Conservation (phyloP, 2,888 invertebrate species). For the Erynnis tages region DNA sequence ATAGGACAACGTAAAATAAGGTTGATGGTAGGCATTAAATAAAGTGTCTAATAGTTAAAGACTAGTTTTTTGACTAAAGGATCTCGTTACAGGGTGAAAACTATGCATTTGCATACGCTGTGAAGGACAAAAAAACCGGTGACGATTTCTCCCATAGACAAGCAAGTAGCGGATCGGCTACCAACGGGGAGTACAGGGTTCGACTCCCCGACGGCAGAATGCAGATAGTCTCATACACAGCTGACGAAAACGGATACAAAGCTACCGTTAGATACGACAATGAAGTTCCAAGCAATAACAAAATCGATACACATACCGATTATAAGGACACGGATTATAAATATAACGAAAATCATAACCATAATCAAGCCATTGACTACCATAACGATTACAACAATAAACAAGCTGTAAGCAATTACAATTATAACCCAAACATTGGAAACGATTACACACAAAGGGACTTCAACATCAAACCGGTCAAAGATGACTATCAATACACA, state of each 20-base stretch:
- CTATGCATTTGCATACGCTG: constrained; percentile 85
- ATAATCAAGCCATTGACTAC: constrained; percentile 11
- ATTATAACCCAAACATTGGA: constrained; percentile 26
- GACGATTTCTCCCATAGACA: constrained; percentile 86
- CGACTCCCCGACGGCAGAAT: constrained; percentile 85
- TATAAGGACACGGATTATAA: constrained; percentile 27
- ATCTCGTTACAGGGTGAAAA: constrained; percentile 73
- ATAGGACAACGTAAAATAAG: too few species aligned
- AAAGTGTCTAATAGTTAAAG: too few species aligned
- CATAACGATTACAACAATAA: constrained; percentile 17
- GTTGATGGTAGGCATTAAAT: too few species aligned
- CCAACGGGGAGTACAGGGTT: constrained; percentile 85
- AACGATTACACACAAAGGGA: constrained; percentile 33
- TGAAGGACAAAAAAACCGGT: constrained; percentile 82
- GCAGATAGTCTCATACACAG: constrained; percentile 85
- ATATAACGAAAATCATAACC: constrained; percentile 7
- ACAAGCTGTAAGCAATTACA: constrained; percentile 18
- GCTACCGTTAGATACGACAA: constrained; percentile 84
- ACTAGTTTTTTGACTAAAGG: too few species aligned
- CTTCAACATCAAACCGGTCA: constrained; percentile 32
- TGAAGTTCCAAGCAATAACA: constrained; percentile 32
- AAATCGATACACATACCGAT: constrained; percentile 28
- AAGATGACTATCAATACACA: constrained; percentile 48
- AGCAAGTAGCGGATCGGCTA: constrained; percentile 82
- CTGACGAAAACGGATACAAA: constrained; percentile 85